Percentiles rank a stretch among this genome's conserved stretches.
Conservation (phyloP, 2,113 vertebrate genomes). For the Tympanuchus pallidicinctus region DNA sequence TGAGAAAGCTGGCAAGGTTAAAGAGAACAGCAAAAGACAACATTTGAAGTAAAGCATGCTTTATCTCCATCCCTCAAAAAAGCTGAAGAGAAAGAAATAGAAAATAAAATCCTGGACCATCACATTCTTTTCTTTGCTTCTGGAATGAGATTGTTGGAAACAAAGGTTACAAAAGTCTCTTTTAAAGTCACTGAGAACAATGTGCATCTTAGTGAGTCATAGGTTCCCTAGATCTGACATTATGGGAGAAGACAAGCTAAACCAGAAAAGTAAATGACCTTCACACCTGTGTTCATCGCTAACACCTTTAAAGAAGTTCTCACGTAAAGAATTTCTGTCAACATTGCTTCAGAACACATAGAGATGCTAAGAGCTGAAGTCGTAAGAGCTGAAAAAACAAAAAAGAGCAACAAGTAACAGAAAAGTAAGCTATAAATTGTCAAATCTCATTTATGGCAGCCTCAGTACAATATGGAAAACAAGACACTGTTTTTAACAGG, state of each 20-base stretch:
- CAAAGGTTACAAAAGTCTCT: neutral
- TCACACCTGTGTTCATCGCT: neutral
- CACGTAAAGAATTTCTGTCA: neutral
- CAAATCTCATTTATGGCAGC: neutral
- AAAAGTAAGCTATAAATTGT: neutral
- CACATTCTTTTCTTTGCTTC: neutral
- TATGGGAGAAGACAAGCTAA: neutral
- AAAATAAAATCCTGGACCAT: neutral
- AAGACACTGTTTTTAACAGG: neutral
- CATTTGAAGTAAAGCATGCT: neutral
- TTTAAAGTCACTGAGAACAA: neutral
- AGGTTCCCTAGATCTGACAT: neutral
- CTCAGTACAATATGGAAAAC: neutral
- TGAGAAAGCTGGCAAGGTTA: slow-evolving; percentile 17
- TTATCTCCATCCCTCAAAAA: neutral
- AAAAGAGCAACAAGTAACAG: neutral
- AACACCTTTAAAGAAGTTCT: neutral
- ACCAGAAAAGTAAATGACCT: neutral
- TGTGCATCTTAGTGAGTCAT: neutral
- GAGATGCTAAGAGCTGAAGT: neutral
- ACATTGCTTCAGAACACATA: neutral
- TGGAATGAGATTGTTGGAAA: neutral
- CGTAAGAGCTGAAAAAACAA: neutral
- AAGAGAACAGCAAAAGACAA: neutral
- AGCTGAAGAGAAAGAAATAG: neutral